Evolutionary conservation across 2,888 invertebrate genomes (phyloP).

Genomic region (Ennomos fuscantarius): DNA sequence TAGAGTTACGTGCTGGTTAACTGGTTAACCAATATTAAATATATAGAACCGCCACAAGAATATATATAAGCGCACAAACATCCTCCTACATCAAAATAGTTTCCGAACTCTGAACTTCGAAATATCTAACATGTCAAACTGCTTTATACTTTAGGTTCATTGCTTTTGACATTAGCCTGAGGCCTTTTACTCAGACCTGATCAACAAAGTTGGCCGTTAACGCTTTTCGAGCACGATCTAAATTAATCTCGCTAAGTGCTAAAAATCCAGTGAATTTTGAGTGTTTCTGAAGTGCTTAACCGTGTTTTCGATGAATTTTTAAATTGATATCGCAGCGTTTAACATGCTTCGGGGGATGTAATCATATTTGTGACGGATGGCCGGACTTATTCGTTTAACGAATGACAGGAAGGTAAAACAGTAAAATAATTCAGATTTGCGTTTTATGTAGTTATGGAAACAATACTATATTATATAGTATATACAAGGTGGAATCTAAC

Average conservation of each 20-base stretch:
- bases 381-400: constrained; percentile 38
- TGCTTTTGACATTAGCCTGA: constrained; percentile 5
- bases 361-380: constrained; percentile 41
- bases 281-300: constrained; percentile 6
- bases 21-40: no score
- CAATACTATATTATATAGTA: no score
- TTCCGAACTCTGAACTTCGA: background rate
- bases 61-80: background rate
- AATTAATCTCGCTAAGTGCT: constrained; percentile 1
- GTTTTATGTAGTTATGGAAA: no score
- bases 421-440: background rate
- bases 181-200: background rate
- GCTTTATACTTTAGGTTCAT: background rate
- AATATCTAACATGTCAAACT: constrained; percentile 3
- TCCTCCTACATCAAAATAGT: constrained; percentile 1
- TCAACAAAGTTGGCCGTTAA: constrained; percentile 3
- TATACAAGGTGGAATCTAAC: no score
- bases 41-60: background rate
- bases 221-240: background rate
- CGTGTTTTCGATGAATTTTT: constrained; percentile 34
- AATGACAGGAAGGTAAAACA: constrained; percentile 37
- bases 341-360: constrained; percentile 35
- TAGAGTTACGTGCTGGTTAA: no score
- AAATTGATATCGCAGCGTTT: constrained; percentile 33
- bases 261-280: constrained; percentile 4